Evolutionary conservation across 2,113 vertebrate species (phyloP).

Genomic region (Planiliza haematocheilus): DNA sequence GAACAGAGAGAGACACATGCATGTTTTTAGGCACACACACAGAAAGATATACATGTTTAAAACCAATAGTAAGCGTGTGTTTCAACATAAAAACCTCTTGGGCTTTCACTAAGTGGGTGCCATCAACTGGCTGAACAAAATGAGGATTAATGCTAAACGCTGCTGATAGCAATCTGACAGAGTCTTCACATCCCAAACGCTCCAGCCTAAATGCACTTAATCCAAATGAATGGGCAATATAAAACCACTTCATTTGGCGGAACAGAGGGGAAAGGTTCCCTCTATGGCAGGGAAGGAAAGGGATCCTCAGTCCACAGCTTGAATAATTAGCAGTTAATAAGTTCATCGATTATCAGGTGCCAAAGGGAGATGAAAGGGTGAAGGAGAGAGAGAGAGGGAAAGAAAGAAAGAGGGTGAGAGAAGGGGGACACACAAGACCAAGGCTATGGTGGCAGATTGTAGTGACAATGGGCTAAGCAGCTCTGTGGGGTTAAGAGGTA

Average conservation of each 20-base stretch:
- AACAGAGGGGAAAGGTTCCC: conserved; percentile 54
- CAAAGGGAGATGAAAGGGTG: conserved; percentile 78
- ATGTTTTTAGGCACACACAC: conserved; percentile 54
- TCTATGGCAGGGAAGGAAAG: conserved; percentile 39
- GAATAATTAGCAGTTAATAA: conserved; percentile 92
- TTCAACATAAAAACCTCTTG: conserved; percentile 56
- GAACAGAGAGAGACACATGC: conserved; percentile 69
- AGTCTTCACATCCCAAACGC: conserved; percentile 67
- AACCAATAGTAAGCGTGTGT: conserved; percentile 40
- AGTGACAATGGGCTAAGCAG: conserved; percentile 92
- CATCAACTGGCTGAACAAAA: conserved; percentile 69
- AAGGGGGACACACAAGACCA: conserved; percentile 72
- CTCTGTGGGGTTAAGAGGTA: conserved; percentile 90
- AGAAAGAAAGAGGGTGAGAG: conserved; percentile 33
- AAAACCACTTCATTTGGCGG: conserved; percentile 71
- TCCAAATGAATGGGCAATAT: conserved; percentile 76
- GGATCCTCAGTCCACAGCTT: conserved; percentile 82
- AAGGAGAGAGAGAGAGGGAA: conserved; percentile 23
- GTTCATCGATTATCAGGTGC: conserved; percentile 89
- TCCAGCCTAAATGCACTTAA: conserved; percentile 75
- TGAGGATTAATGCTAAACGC: conserved; percentile 75
- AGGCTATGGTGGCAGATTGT: conserved; percentile 92
- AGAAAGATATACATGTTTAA: conserved; percentile 8
- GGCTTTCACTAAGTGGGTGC: conserved; percentile 57
- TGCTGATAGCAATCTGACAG: conserved; percentile 78